Base-by-base conservation (phyloP, 2,797 vertebrate species). In the Coilia nasus region DNA sequence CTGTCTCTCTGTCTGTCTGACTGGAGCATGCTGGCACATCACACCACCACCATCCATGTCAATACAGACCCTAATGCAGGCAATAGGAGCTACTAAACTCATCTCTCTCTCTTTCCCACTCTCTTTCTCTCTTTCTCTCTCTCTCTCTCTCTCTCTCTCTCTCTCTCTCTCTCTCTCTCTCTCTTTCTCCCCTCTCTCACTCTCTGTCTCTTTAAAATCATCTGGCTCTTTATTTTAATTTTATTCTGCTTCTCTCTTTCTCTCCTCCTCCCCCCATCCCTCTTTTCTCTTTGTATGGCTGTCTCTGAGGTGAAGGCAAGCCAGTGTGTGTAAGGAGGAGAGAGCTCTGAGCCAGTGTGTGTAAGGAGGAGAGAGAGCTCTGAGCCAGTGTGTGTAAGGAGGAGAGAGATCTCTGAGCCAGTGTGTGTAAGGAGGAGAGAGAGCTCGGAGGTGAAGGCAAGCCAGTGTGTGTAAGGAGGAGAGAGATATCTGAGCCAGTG, bases 1-100 rank as follows among this genome's bases (percentile, higher is more conserved):
- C 80, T 31, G 81, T 41, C 82, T 78, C 56, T 83, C 67, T 86
- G 88, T 82, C 80, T 31, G 81, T 41, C 71, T 21, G 17, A 0
- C 71, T 78, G 71, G 25, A 47, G 46, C 78, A 11, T 31, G 0
- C 19, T 78, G 71, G 31, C 71, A 6, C 3, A 19, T 78, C 71
- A 75, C 67, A 78, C 71, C 71, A 78, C 71, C 71, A 85, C 83
- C 87, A 85, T 80, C 50, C 75, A 78, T 59, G 83, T 88, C 91
- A 91, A 94, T 90, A 87, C 90, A 91, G 90, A 82, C 90, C 87
- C 92, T 92, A 93, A 92, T 94, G 89, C 85, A 83, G 88, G 90
- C 83, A 83, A 87, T 88, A 89, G 91, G 88, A 91, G 89, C 86
- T 59, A 25, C 87, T 87, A 88, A 89, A 93, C 90, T 89, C 86